phyloP scores from a whole-genome alignment of 2,113 vertebrate species.

The Gulo gulo region DNA sequence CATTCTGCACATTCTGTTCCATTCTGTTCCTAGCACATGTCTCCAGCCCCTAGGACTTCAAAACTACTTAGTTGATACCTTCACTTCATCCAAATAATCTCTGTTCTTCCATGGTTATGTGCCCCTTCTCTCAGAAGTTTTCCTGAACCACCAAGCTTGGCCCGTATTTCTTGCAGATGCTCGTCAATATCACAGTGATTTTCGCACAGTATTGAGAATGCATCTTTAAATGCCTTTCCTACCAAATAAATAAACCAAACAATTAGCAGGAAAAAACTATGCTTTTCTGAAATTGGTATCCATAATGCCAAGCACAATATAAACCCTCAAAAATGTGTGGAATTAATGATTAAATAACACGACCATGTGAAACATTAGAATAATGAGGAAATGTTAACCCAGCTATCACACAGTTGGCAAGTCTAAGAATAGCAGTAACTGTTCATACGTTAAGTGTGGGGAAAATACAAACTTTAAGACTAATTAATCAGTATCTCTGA shows the following conservation, averaged over 20 bases:
- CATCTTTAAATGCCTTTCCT: background rate
- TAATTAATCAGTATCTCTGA: background rate
- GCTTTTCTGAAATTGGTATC: constrained; percentile 6
- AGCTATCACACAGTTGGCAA: background rate
- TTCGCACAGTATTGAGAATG: background rate
- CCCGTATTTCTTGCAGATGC: background rate
- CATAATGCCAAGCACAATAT: background rate
- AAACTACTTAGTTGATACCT: background rate
- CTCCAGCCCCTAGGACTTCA: background rate
- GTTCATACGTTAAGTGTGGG: background rate
- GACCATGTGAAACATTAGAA: background rate
- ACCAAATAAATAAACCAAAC: background rate
- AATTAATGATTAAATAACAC: background rate
- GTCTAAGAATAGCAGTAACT: background rate
- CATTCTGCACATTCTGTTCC: background rate
- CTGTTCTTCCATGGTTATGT: background rate
- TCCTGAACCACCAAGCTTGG: background rate
- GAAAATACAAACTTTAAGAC: background rate
- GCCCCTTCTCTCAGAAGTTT: background rate
- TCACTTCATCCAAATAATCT: background rate
- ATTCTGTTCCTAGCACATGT: background rate
- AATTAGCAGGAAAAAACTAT: background rate
- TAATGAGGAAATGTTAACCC: background rate
- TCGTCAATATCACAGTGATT: background rate
- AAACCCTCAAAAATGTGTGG: background rate